Evolutionary conservation across 2,888 invertebrate species (phyloP), one percentile per base, ranked within the genome.

Genomic region (Clusia tigrina): DNA sequence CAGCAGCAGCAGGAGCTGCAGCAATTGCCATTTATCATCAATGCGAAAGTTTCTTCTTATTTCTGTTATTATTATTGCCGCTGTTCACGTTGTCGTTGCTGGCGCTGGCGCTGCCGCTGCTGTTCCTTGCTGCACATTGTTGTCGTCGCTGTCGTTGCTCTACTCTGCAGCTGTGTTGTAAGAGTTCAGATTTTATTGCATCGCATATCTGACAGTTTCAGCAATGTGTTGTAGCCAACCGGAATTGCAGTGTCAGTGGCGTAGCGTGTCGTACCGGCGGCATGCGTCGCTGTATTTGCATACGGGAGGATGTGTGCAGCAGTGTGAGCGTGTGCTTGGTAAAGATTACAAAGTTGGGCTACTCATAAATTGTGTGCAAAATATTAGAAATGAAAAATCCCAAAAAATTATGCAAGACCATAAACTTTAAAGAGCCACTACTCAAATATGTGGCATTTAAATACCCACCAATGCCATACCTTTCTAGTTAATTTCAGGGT

Each of bases 1-100:
- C 61, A 20, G 48, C 66, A 62, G 63, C 58, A 63, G 59, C 69
- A 54, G 58, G 60, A 54, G 67, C 60, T 68, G 2, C 15, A 42
- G n/a, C 42, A 5, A 42, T 17, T 42, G 42, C n/a, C 10, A 42
- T 42, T 10, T 42, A 42, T 42, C 42, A 42, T 42, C 42, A 42
- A 3, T 6, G 42, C 3, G n/a, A 42, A 12, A 42, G n/a, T n/a
- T 10, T 42, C 42, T 6, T 17, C 42, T 42, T n/a, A 10, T 10
- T 42, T 42, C 15, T 32, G 32, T 32, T 32, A 12, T 32, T 9
- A 12, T 32, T 32, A 12, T 12, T 32, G 32, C 32, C 12, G 32
- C 12, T 32, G 32, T 32, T 32, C 32, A 9, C 6, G 32, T 32
- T 32, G 32, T 12, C 12, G 32, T 9, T 32, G 32, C 12, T 32